Evolutionary conservation across 1,140 invertebrate genomes (phyloP).

Genomic region (Hesperophylax magnus): DNA sequence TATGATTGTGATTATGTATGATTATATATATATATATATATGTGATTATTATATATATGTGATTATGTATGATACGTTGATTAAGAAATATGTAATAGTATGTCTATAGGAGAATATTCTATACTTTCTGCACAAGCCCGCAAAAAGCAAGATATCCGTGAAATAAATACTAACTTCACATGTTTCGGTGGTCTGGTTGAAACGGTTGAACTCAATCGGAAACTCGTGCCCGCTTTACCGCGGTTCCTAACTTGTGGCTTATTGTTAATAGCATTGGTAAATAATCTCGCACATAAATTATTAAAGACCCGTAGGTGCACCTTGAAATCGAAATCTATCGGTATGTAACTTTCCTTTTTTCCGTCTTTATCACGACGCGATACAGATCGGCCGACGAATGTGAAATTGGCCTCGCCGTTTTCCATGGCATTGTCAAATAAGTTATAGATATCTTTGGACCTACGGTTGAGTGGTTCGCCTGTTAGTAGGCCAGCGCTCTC

Average conservation of each 20-base stretch:
- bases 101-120: too few species aligned
- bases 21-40: too few species aligned
- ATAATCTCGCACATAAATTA: conserved; percentile 6
- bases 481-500: conserved; percentile 52
- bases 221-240: neutral
- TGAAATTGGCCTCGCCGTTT: conserved; percentile 38
- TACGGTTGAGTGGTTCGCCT: conserved; percentile 32
- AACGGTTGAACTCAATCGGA: neutral
- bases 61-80: too few species aligned
- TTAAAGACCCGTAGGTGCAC: conserved; percentile 3
- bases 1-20: too few species aligned
- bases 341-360: conserved; percentile 41
- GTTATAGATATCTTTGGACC: neutral
- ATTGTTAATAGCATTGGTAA: neutral
- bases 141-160: too few species aligned
- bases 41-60: too few species aligned
- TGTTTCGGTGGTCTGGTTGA: neutral
- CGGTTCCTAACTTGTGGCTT: neutral
- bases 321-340: conserved; percentile 24
- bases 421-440: conserved; percentile 23
- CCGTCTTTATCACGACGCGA: conserved; percentile 23
- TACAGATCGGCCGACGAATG: conserved; percentile 32
- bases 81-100: too few species aligned
- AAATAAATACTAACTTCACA: too few species aligned
- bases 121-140: too few species aligned